Base-by-base conservation (phyloP, 2,888 invertebrate genomes). In the Philaethria dido region DNA sequence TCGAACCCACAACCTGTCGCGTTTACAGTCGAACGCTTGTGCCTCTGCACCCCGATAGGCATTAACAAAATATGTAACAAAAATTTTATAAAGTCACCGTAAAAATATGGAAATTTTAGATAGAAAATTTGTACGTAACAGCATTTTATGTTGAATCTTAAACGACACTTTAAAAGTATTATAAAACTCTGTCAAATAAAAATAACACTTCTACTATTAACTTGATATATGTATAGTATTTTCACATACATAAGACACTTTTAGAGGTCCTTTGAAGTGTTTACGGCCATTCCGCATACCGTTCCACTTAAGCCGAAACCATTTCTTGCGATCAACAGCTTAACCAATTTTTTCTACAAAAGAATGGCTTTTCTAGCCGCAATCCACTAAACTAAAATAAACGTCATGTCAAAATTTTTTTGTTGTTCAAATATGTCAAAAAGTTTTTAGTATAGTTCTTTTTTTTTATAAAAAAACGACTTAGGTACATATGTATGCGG, bases 251-350 rank as follows among this genome's bases (percentile, higher is more conserved):
- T 52, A 52, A 52, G 33, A 52, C 33, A 52, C 52, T 52, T 52
- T 33, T 16, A 57, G 22, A 42, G 20, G 57, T 45, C 60, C 29
- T 25, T 33, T 62, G 42, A 47, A 66, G 60, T 42, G 60, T 62
- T 57, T 63, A 60, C 69, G 60, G 66, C 55, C 63, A 48, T 9
- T 57, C 60, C 65, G 47, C 70, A 70, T 61, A 39, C 68, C 65
- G 62, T 66, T 70, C 65, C 68, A 70, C 70, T 70, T 14, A 22
- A 70, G 33, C 25, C 57, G 57, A 42, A 57, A 22, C 42, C 42
- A 57, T 39, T 57, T 57, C 42, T 57, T 57, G 39, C 11, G 57
- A 57, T 57, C 39, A 22, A 57, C 22, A 42, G 42, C 57, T 57
- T 57, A 57, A 57, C 20, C 16, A 57, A n/a, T 57, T 57, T 57